phyloP scores from a whole-genome alignment of 2,113 vertebrate genomes.

The Corapipo altera region DNA sequence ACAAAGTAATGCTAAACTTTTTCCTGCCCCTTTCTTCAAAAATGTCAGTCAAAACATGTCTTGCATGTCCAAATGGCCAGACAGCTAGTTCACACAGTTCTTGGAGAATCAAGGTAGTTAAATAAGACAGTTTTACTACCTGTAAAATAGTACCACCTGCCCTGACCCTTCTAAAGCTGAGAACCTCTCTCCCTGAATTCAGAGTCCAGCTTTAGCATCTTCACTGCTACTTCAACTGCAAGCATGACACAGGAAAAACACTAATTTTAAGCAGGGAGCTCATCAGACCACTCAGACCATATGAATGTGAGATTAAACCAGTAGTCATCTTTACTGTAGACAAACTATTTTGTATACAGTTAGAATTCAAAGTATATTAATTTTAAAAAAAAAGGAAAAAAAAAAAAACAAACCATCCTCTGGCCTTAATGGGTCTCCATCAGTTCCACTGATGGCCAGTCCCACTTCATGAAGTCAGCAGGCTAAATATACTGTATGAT shows the following conservation, averaged over 20 bases:
- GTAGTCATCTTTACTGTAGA: not conserved
- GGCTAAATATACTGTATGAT: not conserved
- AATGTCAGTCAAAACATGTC: not conserved
- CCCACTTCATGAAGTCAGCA: not conserved
- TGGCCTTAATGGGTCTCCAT: not conserved
- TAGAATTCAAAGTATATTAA: not conserved
- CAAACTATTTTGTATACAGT: not conserved
- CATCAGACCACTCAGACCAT: not conserved
- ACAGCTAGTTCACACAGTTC: not conserved
- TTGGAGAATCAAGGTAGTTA: not conserved
- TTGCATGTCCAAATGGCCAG: not conserved
- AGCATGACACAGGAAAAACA: not conserved
- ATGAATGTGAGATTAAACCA: not conserved
- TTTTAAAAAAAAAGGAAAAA: not conserved
- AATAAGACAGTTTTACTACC: not conserved
- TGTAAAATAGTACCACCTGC: not conserved
- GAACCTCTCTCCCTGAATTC: not conserved
- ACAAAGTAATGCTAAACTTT: not conserved
- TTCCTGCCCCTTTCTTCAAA: not conserved
- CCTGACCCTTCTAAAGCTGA: not conserved
- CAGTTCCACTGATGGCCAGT: not conserved
- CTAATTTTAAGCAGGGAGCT: not conserved
- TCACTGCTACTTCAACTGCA: not conserved
- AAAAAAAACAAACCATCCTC: not conserved
- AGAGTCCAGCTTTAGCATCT: not conserved